These are phyloP conservation scores for Aleiodes alternator DNA, from an alignment of 2,888 invertebrate genomes.

Conservation along the genomic window DNA sequence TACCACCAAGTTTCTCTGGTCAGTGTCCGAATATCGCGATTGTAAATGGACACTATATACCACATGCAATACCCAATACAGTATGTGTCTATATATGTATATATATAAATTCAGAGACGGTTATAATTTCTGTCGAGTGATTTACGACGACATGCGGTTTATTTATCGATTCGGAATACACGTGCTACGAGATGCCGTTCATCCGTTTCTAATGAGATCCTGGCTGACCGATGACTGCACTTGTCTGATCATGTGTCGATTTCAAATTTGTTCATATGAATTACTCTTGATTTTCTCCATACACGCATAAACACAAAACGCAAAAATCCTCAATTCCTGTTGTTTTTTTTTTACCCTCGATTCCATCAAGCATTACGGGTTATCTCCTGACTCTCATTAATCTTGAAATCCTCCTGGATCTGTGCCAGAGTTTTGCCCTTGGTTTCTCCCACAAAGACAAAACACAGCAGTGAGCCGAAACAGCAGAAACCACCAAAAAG, in stretches of 20 bases:
- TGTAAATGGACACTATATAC: too few relatives aligned
- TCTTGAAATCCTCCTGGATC: constrained; percentile 61
- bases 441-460: constrained; percentile 60
- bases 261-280: too few relatives aligned
- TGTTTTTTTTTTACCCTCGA: neutral
- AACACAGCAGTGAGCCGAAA: constrained; percentile 59
- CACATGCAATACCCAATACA: too few relatives aligned
- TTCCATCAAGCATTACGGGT: neutral
- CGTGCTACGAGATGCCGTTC: neutral
- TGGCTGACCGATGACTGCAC: too few relatives aligned
- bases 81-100: too few relatives aligned
- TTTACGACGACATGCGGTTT: constrained; percentile 30
- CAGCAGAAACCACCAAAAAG: constrained; percentile 62
- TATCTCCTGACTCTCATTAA: constrained; percentile 26
- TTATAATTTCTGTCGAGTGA: constrained; percentile 32
- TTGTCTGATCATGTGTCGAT: too few relatives aligned
- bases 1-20: too few relatives aligned
- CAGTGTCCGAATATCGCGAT: too few relatives aligned
- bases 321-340: neutral
- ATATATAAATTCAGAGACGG: neutral
- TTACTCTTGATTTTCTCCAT: too few relatives aligned
- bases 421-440: constrained; percentile 62
- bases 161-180: constrained; percentile 12
- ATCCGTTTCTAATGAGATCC: neutral
- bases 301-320: too few relatives aligned